Percentiles rank a stretch among this genome's conserved stretches.
phyloP scores from a whole-genome alignment of 1,140 invertebrate genomes.

The Hesperophylax magnus region DNA sequence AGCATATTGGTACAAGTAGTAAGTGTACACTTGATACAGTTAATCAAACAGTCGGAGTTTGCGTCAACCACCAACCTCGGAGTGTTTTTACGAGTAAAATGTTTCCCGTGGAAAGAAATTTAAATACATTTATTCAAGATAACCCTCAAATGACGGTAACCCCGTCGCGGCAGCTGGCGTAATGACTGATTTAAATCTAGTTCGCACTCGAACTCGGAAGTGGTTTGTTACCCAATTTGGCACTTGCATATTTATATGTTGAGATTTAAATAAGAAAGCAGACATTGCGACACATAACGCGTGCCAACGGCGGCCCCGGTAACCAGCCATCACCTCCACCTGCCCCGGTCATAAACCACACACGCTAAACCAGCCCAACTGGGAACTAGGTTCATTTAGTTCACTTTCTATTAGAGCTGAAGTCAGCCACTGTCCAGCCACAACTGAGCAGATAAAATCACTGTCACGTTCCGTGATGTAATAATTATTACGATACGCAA shows the following conservation, averaged over 20 bases:
- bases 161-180: too few species aligned
- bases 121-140: too few species aligned
- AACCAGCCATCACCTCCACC: not conserved
- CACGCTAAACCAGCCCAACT: not conserved
- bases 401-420: slow-evolving; percentile 19
- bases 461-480: not conserved
- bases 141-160: too few species aligned
- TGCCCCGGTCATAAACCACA: not conserved
- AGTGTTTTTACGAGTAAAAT: too few species aligned
- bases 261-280: slow-evolving; percentile 26
- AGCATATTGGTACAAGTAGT: too few species aligned
- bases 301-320: not conserved
- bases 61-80: too few species aligned
- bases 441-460: not conserved
- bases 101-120: too few species aligned
- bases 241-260: not conserved
- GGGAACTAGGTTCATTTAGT: not conserved
- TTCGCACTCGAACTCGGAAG: too few species aligned
- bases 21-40: too few species aligned
- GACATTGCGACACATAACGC: not conserved
- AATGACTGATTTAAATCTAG: too few species aligned
- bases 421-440: not conserved
- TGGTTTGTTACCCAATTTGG: slow-evolving; percentile 4
- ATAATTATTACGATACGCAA: not conserved
- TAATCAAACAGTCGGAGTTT: too few species aligned